Base-by-base conservation (phyloP, 2,113 vertebrate genomes). In the Xiphophorus maculatus region DNA sequence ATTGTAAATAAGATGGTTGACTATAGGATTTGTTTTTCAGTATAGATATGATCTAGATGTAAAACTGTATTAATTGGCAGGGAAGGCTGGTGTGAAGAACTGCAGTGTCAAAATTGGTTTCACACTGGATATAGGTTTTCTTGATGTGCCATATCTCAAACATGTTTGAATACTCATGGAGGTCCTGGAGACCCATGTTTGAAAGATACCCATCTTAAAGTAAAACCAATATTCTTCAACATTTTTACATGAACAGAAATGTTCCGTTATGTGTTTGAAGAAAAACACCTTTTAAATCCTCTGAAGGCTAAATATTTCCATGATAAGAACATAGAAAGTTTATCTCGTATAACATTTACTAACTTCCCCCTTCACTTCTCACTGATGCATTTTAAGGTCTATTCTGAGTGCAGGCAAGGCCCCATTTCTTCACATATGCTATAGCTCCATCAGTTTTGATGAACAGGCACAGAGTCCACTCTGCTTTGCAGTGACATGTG, bases 361-460 rank as follows among this genome's bases (percentile, higher is more conserved):
- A 71, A 48, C 44, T 63, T 58, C n/a, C 40, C 29, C 33, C 77
- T 44, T 69, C 32, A 44, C 80, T 19, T 62, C 73, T 76, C 69
- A 63, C 15, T 69, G 40, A 68, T 73, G 74, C 22, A 79, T 76
- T 69, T 63, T 25, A 3, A 35, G 29, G 32, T n/a, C 15, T 67
- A 76, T 73, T 61, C 58, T 29, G 71, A 78, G 77, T 33, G 63
- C 60, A 67, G 72, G 78, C 30, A 44, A 5, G 42, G 61, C 42
- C 63, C 77, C 48, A 73, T 76, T 70, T 82, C 33, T 72, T 73
- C 73, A 88, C 84, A 90, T 84, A 83, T 58, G 84, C 72, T 77
- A 63, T 58, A 48, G 64, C 69, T 86, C 80, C 72, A 85, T 87
- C 79, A 60, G 80, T 76, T 86, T 74, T 73, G 74, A 88, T 82